These are phyloP conservation scores for Trichogramma pretiosum DNA, from an alignment of 1,140 invertebrate species.

Conservation along the genomic window DNA sequence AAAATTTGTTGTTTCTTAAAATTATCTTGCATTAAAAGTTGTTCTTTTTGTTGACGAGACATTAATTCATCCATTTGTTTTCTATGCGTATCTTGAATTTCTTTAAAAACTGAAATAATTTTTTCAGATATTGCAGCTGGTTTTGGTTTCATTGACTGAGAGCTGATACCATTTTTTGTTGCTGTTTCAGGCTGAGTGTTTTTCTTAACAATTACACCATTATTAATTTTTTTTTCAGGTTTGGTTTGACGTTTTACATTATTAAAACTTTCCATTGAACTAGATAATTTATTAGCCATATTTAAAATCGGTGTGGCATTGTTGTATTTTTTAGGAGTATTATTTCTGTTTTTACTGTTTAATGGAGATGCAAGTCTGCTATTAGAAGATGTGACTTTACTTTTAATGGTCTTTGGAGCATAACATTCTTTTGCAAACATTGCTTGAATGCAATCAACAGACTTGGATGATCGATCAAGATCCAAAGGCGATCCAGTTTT, in stretches of 20 bases:
- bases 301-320: slow-evolving; percentile 22
- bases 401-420: slow-evolving; percentile 8
- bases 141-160: slow-evolving; percentile 17
- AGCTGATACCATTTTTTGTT: slow-evolving; percentile 5
- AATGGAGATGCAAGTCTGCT: slow-evolving; percentile 7
- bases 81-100: slow-evolving; percentile 53
- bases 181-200: slow-evolving; percentile 12
- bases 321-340: slow-evolving; percentile 10
- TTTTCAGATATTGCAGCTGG: slow-evolving; percentile 33
- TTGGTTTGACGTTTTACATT: slow-evolving; percentile 4
- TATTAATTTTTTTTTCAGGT: slow-evolving; percentile 21
- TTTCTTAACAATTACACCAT: slow-evolving; percentile 35
- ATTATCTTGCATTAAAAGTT: slow-evolving; percentile 48
- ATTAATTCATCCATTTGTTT: slow-evolving; percentile 50
- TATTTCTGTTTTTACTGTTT: slow-evolving; percentile 20
- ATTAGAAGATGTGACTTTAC: slow-evolving; percentile 14
- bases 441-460: slow-evolving; percentile 31
- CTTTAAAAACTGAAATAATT: slow-evolving; percentile 40
- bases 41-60: slow-evolving; percentile 51
- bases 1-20: slow-evolving; percentile 54
- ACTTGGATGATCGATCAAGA: slow-evolving; percentile 24
- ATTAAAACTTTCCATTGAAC: slow-evolving; percentile 21
- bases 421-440: slow-evolving; percentile 25
- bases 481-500: slow-evolving; percentile 14
- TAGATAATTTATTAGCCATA: slow-evolving; percentile 24